Conservation (phyloP, 2,888 invertebrate genomes). For the Drosophila eohydei region DNA sequence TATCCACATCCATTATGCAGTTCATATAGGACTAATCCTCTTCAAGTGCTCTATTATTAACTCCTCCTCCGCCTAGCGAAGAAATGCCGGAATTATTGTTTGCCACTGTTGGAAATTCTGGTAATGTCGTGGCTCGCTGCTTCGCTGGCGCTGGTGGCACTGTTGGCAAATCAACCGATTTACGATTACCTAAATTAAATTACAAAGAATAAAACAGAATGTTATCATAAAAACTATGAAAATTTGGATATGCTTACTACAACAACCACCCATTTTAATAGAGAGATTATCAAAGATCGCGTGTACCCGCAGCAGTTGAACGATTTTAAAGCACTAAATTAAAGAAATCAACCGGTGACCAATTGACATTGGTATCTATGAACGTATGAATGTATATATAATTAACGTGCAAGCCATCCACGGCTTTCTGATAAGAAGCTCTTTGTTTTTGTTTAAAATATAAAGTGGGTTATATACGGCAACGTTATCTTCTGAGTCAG, state of each 20-base stretch:
- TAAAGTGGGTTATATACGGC: conserved; percentile 72
- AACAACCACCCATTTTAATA: conserved; percentile 71
- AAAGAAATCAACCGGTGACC: conserved; percentile 72
- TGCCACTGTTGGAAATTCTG: conserved; percentile 57
- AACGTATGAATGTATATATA: conserved; percentile 29
- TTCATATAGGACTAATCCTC: conserved; percentile 42
- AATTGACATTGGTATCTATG: conserved; percentile 55
- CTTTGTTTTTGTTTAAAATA: conserved; percentile 69
- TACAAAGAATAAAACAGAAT: not conserved
- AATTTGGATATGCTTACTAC: conserved; percentile 52
- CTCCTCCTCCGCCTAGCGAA: conserved; percentile 31
- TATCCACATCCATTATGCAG: conserved; percentile 5
- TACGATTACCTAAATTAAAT: conserved; percentile 63
- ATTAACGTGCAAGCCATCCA: conserved; percentile 62
- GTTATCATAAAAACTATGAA: too few relatives aligned
- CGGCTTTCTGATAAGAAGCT: conserved; percentile 63
- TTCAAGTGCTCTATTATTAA: conserved; percentile 59
- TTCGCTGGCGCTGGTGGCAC: conserved; percentile 69
- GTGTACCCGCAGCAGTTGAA: conserved; percentile 36
- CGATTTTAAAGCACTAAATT: conserved; percentile 67
- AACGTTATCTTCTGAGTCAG: conserved; percentile 41
- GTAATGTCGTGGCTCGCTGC: conserved; percentile 49
- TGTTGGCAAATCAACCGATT: conserved; percentile 72
- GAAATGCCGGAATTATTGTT: conserved; percentile 39
- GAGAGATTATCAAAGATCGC: conserved; percentile 17